Evolutionary conservation across 2,797 vertebrate genomes (phyloP).

Genomic region (Furcifer pardalis): DNA sequence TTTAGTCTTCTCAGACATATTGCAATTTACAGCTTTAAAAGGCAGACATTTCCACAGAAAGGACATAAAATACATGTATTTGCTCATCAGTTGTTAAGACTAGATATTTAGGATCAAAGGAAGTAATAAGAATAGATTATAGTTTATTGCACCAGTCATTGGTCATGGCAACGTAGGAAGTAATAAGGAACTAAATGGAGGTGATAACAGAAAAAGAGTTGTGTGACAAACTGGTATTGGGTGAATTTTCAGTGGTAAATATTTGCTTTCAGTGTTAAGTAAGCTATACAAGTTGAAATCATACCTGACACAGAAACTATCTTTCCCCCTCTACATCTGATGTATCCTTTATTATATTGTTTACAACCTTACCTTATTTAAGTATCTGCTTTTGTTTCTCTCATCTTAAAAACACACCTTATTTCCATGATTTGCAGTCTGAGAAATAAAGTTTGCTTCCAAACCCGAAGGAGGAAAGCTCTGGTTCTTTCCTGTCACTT

Average conservation of each 20-base stretch:
- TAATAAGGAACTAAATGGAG: background rate
- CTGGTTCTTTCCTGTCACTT: background rate
- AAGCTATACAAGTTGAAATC: background rate
- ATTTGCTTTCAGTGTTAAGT: too few relatives aligned
- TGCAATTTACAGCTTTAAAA: slow-evolving; percentile 2
- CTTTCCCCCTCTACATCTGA: background rate
- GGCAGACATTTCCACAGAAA: background rate
- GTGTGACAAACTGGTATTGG: slow-evolving; percentile 5
- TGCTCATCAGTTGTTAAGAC: slow-evolving; percentile 24
- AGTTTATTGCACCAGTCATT: too few relatives aligned
- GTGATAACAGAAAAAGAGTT: slow-evolving; percentile 26
- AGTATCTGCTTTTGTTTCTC: background rate
- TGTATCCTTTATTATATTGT: background rate
- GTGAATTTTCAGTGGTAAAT: background rate
- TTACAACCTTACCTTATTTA: background rate
- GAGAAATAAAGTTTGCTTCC: background rate
- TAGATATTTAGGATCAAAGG: slow-evolving; percentile 4
- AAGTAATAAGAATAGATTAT: too few relatives aligned
- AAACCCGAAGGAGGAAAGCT: background rate
- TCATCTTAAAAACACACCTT: background rate
- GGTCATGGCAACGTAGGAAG: too few relatives aligned
- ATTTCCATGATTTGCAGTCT: background rate
- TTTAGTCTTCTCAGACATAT: background rate
- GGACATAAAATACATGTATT: background rate
- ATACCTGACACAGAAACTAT: too few relatives aligned